Conservation (phyloP, 2,888 invertebrate species). For the Heteromyza rotundicornis region DNA sequence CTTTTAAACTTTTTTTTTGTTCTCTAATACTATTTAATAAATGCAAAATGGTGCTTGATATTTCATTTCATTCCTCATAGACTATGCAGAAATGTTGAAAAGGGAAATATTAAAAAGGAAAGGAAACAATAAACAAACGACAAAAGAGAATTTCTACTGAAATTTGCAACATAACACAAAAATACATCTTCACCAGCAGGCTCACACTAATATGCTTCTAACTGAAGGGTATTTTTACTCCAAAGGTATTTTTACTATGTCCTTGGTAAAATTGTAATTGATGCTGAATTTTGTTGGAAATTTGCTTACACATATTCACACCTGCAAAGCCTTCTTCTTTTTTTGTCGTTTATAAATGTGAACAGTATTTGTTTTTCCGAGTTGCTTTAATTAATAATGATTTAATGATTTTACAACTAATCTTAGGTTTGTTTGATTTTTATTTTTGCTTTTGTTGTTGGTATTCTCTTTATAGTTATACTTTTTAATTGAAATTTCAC, state of each 20-base stretch:
- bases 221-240: no score
- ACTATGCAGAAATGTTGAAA: neutral
- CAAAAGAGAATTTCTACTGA: no score
- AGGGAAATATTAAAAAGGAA: no score
- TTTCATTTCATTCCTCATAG: neutral
- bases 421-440: conserved; percentile 15
- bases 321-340: neutral
- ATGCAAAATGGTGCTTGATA: conserved; percentile 10
- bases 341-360: no score
- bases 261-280: no score
- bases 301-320: no score
- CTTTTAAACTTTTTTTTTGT: conserved; percentile 3
- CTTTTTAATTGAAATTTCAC: conserved; percentile 22
- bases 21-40: conserved; percentile 6
- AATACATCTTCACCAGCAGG: neutral
- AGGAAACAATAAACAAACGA: neutral
- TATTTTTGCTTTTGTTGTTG: conserved; percentile 19
- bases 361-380: neutral
- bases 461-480: conserved; percentile 28
- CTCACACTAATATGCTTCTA: no score
- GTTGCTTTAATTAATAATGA: neutral
- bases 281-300: no score
- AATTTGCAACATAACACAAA: neutral
- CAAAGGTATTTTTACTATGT: no score
- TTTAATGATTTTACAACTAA: conserved; percentile 2